Percentiles rank a stretch among this genome's conserved stretches.
phyloP scores from a whole-genome alignment of 2,113 vertebrate genomes.

The Oryzias celebensis region DNA sequence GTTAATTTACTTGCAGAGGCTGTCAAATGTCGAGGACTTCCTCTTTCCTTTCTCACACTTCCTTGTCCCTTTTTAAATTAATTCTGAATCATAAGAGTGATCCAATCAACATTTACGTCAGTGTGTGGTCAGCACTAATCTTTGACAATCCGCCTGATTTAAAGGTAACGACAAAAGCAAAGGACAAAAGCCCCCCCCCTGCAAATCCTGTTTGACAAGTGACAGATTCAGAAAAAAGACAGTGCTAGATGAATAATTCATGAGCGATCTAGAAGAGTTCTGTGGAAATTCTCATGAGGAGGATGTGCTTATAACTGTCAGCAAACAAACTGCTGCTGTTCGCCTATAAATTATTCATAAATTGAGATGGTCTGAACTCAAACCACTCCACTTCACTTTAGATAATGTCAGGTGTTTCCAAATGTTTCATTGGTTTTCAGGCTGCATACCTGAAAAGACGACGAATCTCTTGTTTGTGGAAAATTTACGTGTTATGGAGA shows the following conservation, averaged over 20 bases:
- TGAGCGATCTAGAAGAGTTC: slow-evolving; percentile 40
- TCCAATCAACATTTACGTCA: too few relatives aligned
- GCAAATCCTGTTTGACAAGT: slow-evolving; percentile 31
- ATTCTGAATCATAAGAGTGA: not conserved
- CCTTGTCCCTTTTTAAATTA: slow-evolving; percentile 1
- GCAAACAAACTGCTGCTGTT: slow-evolving; percentile 35
- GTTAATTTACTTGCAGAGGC: too few relatives aligned
- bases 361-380: slow-evolving; percentile 16
- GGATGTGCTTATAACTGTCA: slow-evolving; percentile 38
- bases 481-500: not conserved
- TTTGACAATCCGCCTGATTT: slow-evolving; percentile 1
- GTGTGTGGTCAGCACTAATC: too few relatives aligned
- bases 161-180: slow-evolving; percentile 22
- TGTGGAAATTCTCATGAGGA: slow-evolving; percentile 37
- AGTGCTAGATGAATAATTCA: slow-evolving; percentile 50
- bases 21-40: too few relatives aligned
- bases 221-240: slow-evolving; percentile 17
- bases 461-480: too few relatives aligned
- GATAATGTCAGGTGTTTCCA: slow-evolving; percentile 11
- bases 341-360: slow-evolving; percentile 52
- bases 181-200: not conserved
- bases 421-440: slow-evolving; percentile 3
- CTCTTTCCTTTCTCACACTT: not conserved
- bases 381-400: slow-evolving; percentile 9
- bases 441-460: too few relatives aligned